Evolutionary conservation across 1,140 invertebrate genomes (phyloP).

Genomic region (Magallana gigas): DNA sequence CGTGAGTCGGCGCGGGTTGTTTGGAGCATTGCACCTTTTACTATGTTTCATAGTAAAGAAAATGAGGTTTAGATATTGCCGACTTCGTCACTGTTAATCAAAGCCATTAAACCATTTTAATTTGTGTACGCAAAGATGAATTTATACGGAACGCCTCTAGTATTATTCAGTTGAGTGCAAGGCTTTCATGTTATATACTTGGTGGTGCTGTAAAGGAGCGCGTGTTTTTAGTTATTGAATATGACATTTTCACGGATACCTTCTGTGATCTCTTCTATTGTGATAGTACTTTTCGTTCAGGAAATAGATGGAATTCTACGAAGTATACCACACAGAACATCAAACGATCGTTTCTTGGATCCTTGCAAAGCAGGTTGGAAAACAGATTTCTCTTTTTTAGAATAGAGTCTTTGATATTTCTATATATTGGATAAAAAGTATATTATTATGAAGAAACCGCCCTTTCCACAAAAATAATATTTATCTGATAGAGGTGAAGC

Average conservation of each 20-base stretch:
- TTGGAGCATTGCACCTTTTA: conserved; percentile 35
- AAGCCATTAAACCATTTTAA: not conserved
- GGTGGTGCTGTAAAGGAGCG: not conserved
- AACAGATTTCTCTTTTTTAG: not conserved
- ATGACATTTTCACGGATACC: conserved; percentile 22
- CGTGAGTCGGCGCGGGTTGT: conserved; percentile 22
- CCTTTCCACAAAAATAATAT: not conserved
- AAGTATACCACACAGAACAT: conserved; percentile 19
- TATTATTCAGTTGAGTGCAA: not conserved
- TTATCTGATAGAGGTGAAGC: not conserved
- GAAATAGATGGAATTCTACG: conserved; percentile 19
- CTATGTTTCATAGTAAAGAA: conserved; percentile 32
- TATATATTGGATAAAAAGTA: not conserved
- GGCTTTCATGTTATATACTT: conserved; percentile 25
- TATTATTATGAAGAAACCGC: not conserved
- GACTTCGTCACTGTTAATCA: conserved; percentile 1
- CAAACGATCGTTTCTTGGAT: conserved; percentile 24
- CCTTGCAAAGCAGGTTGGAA: conserved; percentile 34
- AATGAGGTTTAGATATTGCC: conserved; percentile 6
- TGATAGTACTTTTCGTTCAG: conserved; percentile 20
- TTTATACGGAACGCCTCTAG: conserved; percentile 35
- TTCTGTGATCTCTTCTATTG: not conserved
- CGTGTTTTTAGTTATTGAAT: conserved; percentile 1
- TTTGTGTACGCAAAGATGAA: conserved; percentile 23
- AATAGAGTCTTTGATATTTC: not conserved